Conservation (phyloP, 2,797 vertebrate species). For the Allobates femoralis region DNA sequence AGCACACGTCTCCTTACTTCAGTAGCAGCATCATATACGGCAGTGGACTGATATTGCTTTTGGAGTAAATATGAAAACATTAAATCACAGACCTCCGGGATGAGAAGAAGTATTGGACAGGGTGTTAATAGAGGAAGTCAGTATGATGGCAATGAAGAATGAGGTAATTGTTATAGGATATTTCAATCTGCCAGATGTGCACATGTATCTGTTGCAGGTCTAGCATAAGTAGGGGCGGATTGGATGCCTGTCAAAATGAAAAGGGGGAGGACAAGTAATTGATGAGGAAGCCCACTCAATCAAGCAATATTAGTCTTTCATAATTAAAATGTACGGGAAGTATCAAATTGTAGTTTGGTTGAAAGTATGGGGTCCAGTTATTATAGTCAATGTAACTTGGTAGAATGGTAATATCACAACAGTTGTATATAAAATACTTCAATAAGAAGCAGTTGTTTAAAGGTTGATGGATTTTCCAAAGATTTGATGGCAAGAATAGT, state of each 20-base stretch:
- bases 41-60: not conserved
- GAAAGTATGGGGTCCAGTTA: conserved; percentile 13
- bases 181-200: conserved; percentile 57
- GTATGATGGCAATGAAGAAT: conserved; percentile 53
- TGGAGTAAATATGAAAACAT: conserved; percentile 59
- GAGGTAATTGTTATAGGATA: conserved; percentile 54
- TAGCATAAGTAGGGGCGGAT: conserved; percentile 28
- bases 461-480: not conserved
- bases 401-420: not conserved
- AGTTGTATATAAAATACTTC: not conserved
- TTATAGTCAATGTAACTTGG: not conserved
- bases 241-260: conserved; percentile 27
- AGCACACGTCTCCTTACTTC: not conserved
- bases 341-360: conserved; percentile 26
- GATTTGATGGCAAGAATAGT: not conserved
- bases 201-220: conserved; percentile 45
- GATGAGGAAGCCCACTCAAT: conserved; percentile 41
- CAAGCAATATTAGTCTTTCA: conserved; percentile 23
- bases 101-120: conserved; percentile 53
- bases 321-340: conserved; percentile 34
- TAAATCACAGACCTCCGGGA: conserved; percentile 56
- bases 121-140: conserved; percentile 57
- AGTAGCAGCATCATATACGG: not conserved
- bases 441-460: not conserved
- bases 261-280: conserved; percentile 25